phyloP scores from a whole-genome alignment of 1,140 invertebrate genomes.

The Galleria mellonella region DNA sequence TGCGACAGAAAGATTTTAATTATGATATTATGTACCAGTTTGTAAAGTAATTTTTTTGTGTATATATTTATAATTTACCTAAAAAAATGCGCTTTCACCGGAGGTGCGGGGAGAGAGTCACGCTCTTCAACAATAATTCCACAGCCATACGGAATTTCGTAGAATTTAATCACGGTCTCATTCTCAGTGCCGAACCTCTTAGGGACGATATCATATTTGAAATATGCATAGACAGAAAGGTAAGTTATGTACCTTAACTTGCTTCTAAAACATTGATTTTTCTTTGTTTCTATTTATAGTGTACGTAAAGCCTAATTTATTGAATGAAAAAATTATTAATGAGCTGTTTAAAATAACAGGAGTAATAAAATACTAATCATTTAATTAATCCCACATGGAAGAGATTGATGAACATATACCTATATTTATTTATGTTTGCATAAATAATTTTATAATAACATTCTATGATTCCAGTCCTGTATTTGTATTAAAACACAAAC shows the following conservation, averaged over 20 bases:
- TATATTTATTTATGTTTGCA: no score
- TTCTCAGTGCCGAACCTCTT: slow-evolving; percentile 89
- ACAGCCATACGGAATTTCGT: slow-evolving; percentile 86
- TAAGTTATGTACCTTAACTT: slow-evolving; percentile 44
- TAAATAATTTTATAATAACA: no score
- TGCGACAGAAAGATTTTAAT: slow-evolving; percentile 1
- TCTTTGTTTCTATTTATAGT: no score
- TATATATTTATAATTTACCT: neutral
- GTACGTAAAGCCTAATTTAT: no score
- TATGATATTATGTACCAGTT: slow-evolving; percentile 3
- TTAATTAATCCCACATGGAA: no score
- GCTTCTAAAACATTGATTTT: no score
- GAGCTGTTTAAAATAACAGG: no score
- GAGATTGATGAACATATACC: no score
- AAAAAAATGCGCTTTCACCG: slow-evolving; percentile 83
- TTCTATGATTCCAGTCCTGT: no score
- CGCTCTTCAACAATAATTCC: slow-evolving; percentile 85
- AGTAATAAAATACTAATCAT: no score
- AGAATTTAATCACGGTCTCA: slow-evolving; percentile 81
- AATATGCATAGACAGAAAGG: slow-evolving; percentile 92
- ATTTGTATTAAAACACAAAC: no score
- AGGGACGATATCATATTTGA: slow-evolving; percentile 91
- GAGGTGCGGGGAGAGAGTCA: slow-evolving; percentile 86
- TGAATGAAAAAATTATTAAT: no score
- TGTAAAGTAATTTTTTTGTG: neutral